phyloP scores from a whole-genome alignment of 1,140 invertebrate genomes.

The Maconellicoccus hirsutus region DNA sequence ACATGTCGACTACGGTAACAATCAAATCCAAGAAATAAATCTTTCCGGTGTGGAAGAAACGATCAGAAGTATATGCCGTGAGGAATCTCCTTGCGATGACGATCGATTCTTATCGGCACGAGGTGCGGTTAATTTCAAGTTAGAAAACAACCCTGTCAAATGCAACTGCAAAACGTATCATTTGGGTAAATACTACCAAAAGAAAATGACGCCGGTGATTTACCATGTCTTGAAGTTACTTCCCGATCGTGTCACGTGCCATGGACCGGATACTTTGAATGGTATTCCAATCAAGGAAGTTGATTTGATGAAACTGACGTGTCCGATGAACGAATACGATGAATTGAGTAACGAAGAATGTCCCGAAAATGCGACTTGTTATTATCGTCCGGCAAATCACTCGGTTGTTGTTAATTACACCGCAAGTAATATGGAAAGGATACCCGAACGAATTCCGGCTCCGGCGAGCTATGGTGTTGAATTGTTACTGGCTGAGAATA shows the following conservation, averaged over 20 bases:
- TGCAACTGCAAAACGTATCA: not conserved
- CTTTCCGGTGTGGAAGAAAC: no score
- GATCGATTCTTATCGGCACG: no score
- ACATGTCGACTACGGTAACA: no score
- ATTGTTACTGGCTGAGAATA: not conserved
- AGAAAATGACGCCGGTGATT: not conserved
- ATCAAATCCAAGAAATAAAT: no score
- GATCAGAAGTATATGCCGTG: no score
- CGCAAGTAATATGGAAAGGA: not conserved
- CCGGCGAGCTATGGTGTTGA: not conserved
- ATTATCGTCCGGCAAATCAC: not conserved
- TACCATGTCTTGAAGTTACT: not conserved
- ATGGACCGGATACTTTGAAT: not conserved
- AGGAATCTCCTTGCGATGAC: no score
- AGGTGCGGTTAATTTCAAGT: no score
- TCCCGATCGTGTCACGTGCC: not conserved
- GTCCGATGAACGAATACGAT: not conserved
- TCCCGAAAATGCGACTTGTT: not conserved
- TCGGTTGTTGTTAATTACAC: not conserved
- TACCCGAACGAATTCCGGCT: not conserved
- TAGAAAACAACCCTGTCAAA: not conserved
- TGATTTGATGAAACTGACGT: not conserved
- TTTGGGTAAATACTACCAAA: not conserved
- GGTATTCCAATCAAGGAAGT: not conserved
- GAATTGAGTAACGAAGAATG: not conserved